These are phyloP conservation scores for Capitulum mitella DNA, from an alignment of 2,888 invertebrate species.

Conservation along the genomic window DNA sequence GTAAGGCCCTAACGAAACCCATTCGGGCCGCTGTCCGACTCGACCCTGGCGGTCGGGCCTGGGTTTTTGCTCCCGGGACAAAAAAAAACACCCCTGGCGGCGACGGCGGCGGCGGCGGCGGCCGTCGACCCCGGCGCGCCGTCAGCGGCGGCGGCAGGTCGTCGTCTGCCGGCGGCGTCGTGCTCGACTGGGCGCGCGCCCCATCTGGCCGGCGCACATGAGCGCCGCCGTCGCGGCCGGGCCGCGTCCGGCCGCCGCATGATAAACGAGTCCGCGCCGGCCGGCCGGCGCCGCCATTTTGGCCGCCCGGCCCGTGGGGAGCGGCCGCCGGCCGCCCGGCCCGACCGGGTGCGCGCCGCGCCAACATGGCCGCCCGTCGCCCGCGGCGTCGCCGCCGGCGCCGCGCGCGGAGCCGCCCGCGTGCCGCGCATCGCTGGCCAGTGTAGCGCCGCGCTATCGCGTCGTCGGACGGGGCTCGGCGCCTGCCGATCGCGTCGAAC, in stretches of 20 bases:
- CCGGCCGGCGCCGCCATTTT: slow-evolving; percentile 1
- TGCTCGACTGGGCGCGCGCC: background rate
- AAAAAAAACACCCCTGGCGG: too few relatives aligned
- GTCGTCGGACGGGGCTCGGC: too few relatives aligned
- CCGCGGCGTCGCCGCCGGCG: background rate
- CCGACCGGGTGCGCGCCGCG: background rate
- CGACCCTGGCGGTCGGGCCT: too few relatives aligned
- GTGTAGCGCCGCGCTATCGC: too few relatives aligned
- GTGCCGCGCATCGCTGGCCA: too few relatives aligned
- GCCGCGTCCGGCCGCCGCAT: background rate
- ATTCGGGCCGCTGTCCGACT: too few relatives aligned
- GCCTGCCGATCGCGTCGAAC: too few relatives aligned
- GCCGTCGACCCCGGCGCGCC: background rate
- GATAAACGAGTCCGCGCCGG: background rate
- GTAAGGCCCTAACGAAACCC: too few relatives aligned
- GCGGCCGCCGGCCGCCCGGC: too few relatives aligned
- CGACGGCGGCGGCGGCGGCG: too few relatives aligned
- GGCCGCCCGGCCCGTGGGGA: background rate
- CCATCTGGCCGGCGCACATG: background rate
- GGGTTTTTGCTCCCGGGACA: too few relatives aligned
- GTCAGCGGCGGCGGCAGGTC: background rate
- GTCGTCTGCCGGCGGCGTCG: background rate
- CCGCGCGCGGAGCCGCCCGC: too few relatives aligned
- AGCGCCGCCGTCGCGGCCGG: background rate
- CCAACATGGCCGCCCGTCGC: slow-evolving; percentile 11